These are phyloP conservation scores for Clamator glandarius DNA, from an alignment of 2,797 vertebrate species.

Conservation along the genomic window DNA sequence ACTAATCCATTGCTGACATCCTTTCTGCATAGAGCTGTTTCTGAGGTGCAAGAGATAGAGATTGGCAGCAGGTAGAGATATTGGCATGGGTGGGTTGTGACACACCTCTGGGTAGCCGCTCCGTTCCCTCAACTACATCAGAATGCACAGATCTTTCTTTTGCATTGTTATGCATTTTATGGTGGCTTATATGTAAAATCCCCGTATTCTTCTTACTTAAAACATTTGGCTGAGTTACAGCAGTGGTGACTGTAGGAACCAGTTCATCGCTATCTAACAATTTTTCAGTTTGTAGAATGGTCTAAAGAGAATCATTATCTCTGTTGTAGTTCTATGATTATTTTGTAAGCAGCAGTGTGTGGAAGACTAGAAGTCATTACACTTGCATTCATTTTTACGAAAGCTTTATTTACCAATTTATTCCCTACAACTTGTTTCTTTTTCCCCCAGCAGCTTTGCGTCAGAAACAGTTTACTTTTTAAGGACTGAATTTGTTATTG, in stretches of 20 bases:
- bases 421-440: neutral
- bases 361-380: neutral
- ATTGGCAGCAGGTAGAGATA: neutral
- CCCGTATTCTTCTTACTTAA: neutral
- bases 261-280: neutral
- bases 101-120: neutral
- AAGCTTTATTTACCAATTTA: neutral
- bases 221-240: neutral
- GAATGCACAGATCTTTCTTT: rapidly evolving
- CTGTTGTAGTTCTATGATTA: neutral
- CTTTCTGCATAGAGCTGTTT: neutral
- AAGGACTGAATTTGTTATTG: neutral
- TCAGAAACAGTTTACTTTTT: neutral
- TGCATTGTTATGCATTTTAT: neutral
- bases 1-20: neutral
- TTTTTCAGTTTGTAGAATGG: neutral
- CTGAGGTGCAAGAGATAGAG: neutral
- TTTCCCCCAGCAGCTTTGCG: neutral
- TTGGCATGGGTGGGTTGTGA: neutral
- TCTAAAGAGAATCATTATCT: neutral
- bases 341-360: neutral
- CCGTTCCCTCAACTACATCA: neutral
- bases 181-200: neutral
- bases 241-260: neutral
- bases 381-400: neutral